Conservation (phyloP, 2,113 vertebrate genomes). For the Aspiorhynchus laticeps region DNA sequence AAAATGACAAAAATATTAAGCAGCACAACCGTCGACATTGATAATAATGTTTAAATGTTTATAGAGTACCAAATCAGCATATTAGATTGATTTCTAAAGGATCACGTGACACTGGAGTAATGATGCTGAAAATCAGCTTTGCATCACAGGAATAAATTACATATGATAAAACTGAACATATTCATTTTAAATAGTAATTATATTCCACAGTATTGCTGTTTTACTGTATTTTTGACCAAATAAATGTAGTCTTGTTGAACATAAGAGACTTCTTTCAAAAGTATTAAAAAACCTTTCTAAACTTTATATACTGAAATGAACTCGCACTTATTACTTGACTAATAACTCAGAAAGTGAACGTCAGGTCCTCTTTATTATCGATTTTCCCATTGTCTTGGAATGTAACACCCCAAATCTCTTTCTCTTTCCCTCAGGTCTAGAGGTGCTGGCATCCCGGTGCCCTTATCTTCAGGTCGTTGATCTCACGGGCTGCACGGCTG, state of each 20-base stretch:
- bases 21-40: background rate
- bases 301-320: background rate
- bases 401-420: background rate
- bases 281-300: no score
- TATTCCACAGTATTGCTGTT: background rate
- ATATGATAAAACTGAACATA: background rate
- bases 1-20: background rate
- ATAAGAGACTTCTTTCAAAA: background rate
- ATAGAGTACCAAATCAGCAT: background rate
- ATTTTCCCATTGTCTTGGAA: background rate
- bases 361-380: background rate
- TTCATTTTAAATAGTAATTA: background rate
- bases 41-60: background rate
- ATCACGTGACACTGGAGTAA: background rate
- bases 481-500: slow-evolving; percentile 53
- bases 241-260: background rate
- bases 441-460: slow-evolving; percentile 52
- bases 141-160: background rate
- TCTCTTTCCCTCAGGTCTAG: slow-evolving; percentile 49
- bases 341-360: background rate
- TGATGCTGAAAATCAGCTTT: background rate
- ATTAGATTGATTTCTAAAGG: background rate
- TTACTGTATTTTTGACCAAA: background rate
- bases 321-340: background rate
- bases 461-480: slow-evolving; percentile 55